These are phyloP conservation scores for Epistrophe eligans DNA, from an alignment of 2,888 invertebrate species.

Conservation along the genomic window DNA sequence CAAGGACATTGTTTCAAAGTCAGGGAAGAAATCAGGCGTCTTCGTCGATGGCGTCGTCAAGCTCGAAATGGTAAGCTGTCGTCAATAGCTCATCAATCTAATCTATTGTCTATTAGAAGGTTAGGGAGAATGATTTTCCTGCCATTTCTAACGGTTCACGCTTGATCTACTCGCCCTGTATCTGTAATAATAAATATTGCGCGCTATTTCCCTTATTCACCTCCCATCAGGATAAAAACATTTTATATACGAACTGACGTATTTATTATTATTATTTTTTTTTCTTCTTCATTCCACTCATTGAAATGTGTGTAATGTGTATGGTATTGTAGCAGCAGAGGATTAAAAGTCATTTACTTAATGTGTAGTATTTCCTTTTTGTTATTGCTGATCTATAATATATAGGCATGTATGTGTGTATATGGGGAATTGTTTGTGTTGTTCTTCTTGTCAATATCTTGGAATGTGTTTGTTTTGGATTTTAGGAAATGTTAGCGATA, in stretches of 20 bases:
- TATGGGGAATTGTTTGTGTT: conserved; percentile 21
- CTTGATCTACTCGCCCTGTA: conserved; percentile 61
- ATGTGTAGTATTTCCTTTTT: conserved; percentile 69
- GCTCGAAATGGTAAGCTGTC: conserved; percentile 40
- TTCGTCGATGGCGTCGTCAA: conserved; percentile 30
- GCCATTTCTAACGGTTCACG: conserved; percentile 68
- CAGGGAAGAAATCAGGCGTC: conserved; percentile 62
- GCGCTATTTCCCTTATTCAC: conserved; percentile 14
- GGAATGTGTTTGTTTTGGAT: conserved; percentile 70
- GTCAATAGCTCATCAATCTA: conserved; percentile 73
- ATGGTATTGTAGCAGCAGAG: conserved; percentile 30
- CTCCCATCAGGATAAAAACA: conserved; percentile 19
- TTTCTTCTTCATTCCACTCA: conserved; percentile 7
- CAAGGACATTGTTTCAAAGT: conserved; percentile 26
- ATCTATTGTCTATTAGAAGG: conserved; percentile 50
- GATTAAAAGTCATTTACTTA: conserved; percentile 75
- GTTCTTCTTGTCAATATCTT: conserved; percentile 30
- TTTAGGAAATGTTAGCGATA: conserved; percentile 59
- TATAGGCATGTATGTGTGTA: neutral
- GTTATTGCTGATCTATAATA: conserved; percentile 43
- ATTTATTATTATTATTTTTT: neutral
- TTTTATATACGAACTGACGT: conserved; percentile 50
- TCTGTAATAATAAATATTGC: conserved; percentile 46
- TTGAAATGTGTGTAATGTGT: conserved; percentile 21
- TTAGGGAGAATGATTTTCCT: conserved; percentile 32